These are phyloP conservation scores for Hirtodrosophila cameraria DNA, from an alignment of 2,888 invertebrate species.

Conservation along the genomic window DNA sequence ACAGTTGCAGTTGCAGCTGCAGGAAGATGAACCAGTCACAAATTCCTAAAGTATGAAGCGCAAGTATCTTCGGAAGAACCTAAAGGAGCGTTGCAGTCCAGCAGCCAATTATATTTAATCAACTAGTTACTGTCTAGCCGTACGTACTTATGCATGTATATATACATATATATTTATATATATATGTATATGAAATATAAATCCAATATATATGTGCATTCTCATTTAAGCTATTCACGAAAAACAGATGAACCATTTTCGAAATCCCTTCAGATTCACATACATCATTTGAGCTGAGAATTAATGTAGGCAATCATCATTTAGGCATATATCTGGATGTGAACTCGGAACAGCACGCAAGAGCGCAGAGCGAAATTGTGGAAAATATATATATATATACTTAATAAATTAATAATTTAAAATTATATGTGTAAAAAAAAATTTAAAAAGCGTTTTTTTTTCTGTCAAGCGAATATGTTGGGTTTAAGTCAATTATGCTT, in stretches of 20 bases:
- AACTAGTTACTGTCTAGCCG: constrained; percentile 50
- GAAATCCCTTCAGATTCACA: too few species aligned
- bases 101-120: constrained; percentile 32
- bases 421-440: constrained; percentile 4
- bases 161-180: constrained; percentile 22
- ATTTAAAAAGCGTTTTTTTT: too few species aligned
- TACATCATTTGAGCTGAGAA: too few species aligned
- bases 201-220: too few species aligned
- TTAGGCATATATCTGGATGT: neutral
- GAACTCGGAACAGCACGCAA: too few species aligned
- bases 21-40: constrained; percentile 15
- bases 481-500: too few species aligned
- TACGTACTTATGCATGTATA: constrained; percentile 33
- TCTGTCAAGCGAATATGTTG: too few species aligned
- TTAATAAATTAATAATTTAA: neutral
- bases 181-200: constrained; percentile 1
- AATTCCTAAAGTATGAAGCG: constrained; percentile 31
- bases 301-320: too few species aligned
- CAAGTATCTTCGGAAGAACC: neutral
- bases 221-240: constrained; percentile 15
- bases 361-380: too few species aligned
- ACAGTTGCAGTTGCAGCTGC: constrained; percentile 7
- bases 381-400: neutral
- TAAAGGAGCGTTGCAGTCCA: neutral
- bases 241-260: too few species aligned